Evolutionary conservation across 2,797 vertebrate genomes (phyloP).

Genomic region (Sebastes aleutianus): DNA sequence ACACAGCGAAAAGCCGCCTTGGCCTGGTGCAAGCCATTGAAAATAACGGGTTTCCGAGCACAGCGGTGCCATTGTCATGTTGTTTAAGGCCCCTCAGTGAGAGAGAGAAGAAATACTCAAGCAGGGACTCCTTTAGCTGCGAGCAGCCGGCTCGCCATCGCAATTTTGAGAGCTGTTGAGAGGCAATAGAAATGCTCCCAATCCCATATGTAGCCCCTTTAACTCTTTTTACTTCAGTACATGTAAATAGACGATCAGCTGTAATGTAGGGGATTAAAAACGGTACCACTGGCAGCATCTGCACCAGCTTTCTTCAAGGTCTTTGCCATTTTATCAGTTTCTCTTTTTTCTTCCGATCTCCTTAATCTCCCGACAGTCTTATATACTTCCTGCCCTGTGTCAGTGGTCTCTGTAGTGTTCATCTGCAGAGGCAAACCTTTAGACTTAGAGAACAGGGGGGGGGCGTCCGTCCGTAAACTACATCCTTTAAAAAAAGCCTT

Average conservation of each 20-base stretch:
- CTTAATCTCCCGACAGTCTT: background rate
- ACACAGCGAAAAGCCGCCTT: too few relatives aligned
- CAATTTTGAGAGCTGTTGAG: too few relatives aligned
- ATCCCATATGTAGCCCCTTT: too few relatives aligned
- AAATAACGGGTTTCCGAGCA: too few relatives aligned
- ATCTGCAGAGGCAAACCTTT: conserved; percentile 2
- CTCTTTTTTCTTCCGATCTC: background rate
- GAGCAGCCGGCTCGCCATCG: too few relatives aligned
- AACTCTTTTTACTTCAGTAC: background rate
- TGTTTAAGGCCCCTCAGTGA: rapidly evolving
- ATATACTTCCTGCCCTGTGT: background rate
- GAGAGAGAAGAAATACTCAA: too few relatives aligned
- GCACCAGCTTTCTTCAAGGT: background rate
- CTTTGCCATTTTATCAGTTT: background rate
- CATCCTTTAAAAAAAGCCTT: conserved; percentile 29
- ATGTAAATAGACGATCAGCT: background rate
- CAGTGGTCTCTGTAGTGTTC: background rate
- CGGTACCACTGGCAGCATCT: background rate
- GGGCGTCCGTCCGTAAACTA: conserved; percentile 40
- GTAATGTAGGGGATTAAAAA: background rate
- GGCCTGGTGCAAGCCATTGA: too few relatives aligned
- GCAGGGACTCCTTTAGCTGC: too few relatives aligned
- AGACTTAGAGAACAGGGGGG: background rate
- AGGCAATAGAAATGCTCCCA: too few relatives aligned
- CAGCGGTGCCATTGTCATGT: too few relatives aligned